Percentiles rank a stretch among this genome's conserved stretches.
Conservation (phyloP, 2,888 invertebrate genomes). For the Euzophera pinguis region DNA sequence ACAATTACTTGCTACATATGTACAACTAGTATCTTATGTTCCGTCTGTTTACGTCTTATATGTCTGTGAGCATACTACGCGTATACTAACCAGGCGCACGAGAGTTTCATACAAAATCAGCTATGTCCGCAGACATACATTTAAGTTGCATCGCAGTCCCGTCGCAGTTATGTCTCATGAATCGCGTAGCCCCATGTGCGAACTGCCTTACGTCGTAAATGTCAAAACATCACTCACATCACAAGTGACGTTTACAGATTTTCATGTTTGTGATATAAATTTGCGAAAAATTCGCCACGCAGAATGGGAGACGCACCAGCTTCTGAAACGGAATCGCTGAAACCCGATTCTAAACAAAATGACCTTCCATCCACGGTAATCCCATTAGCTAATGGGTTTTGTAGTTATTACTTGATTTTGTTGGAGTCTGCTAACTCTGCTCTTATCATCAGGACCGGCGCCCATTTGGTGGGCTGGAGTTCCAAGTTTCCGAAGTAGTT, state of each 20-base stretch:
- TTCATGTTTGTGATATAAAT: slow-evolving; percentile 60
- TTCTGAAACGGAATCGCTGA: slow-evolving; percentile 55
- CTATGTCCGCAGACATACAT: too few species aligned
- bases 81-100: too few species aligned
- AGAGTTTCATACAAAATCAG: too few species aligned
- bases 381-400: slow-evolving; percentile 24
- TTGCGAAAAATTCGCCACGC: slow-evolving; percentile 66
- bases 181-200: too few species aligned
- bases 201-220: too few species aligned
- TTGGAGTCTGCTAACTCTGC: slow-evolving; percentile 28
- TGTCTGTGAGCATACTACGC: too few species aligned
- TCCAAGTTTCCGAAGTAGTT: slow-evolving; percentile 86
- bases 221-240: slow-evolving; percentile 64
- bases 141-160: too few species aligned
- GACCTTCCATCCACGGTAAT: slow-evolving; percentile 53
- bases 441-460: slow-evolving; percentile 77
- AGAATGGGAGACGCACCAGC: slow-evolving; percentile 71
- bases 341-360: slow-evolving; percentile 47
- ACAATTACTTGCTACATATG: too few species aligned
- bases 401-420: slow-evolving; percentile 16
- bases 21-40: too few species aligned
- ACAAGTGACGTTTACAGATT: slow-evolving; percentile 75
- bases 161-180: too few species aligned
- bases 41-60: too few species aligned
- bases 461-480: slow-evolving; percentile 82